phyloP scores from a whole-genome alignment of 2,888 invertebrate genomes.

The Eilema caniola region DNA sequence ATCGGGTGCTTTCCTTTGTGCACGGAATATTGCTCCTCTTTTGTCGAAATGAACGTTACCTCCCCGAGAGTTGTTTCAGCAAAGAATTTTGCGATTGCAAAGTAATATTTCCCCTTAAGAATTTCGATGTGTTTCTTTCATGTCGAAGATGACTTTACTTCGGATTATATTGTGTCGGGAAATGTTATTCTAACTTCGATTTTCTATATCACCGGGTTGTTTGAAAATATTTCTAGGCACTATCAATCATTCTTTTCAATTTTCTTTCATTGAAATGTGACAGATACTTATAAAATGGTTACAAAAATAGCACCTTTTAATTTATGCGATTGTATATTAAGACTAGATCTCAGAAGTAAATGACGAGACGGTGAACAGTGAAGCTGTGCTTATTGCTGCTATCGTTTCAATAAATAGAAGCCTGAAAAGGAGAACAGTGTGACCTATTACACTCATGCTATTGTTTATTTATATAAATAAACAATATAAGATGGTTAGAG shows the following conservation, averaged over 20 bases:
- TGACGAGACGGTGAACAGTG: no score
- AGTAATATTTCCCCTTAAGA: slow-evolving; percentile 87
- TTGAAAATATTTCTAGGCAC: slow-evolving; percentile 44
- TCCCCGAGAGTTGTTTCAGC: slow-evolving; percentile 84
- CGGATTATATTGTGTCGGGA: slow-evolving; percentile 77
- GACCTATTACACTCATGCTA: no score
- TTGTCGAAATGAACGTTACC: slow-evolving; percentile 86
- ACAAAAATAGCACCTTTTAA: no score
- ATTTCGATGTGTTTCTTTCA: slow-evolving; percentile 85
- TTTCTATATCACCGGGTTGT: slow-evolving; percentile 65
- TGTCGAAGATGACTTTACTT: slow-evolving; percentile 83
- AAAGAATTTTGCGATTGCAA: slow-evolving; percentile 85
- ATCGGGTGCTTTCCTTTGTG: slow-evolving; percentile 86
- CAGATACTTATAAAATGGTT: no score
- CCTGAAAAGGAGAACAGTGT: no score
- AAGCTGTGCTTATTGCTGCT: no score
- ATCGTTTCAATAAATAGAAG: no score
- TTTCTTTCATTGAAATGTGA: not conserved
- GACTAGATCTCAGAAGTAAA: no score
- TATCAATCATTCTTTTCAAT: slow-evolving; percentile 51
- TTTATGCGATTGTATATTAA: no score
- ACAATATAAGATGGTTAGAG: slow-evolving; percentile 51
- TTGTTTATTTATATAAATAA: slow-evolving; percentile 22
- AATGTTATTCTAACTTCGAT: slow-evolving; percentile 72
- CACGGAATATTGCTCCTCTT: slow-evolving; percentile 86